phyloP scores from a whole-genome alignment of 2,888 invertebrate species.

The Lasius platythorax region DNA sequence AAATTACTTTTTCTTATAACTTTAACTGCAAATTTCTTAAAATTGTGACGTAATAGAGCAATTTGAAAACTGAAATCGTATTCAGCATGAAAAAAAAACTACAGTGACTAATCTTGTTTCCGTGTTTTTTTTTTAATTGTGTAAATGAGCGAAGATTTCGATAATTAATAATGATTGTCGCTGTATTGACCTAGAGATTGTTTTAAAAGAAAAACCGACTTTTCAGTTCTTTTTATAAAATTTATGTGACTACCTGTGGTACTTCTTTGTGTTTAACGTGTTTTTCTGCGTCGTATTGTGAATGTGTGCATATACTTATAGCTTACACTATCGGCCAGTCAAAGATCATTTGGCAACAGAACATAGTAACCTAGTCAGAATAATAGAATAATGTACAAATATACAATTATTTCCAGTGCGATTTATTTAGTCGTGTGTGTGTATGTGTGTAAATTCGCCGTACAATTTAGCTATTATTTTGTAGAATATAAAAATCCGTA shows the following conservation, averaged over 20 bases:
- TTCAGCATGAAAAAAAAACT: too few species aligned
- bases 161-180: background rate
- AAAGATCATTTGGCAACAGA: background rate
- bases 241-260: background rate
- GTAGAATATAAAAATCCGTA: background rate
- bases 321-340: background rate
- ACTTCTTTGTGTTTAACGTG: background rate
- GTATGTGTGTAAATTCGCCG: background rate
- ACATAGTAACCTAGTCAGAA: background rate
- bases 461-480: background rate
- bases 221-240: background rate
- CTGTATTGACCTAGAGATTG: too few species aligned
- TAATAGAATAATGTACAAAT: background rate
- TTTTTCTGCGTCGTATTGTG: background rate
- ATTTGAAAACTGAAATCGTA: too few species aligned
- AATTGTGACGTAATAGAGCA: too few species aligned
- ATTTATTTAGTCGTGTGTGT: background rate
- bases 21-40: too few species aligned
- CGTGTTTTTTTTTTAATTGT: background rate
- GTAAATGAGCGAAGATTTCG: background rate
- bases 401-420: background rate
- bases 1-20: too few species aligned
- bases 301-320: too few species aligned
- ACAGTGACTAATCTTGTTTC: background rate
- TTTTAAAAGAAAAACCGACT: background rate